Evolutionary conservation across 2,113 vertebrate species (phyloP).

Genomic region (Gavia stellata): DNA sequence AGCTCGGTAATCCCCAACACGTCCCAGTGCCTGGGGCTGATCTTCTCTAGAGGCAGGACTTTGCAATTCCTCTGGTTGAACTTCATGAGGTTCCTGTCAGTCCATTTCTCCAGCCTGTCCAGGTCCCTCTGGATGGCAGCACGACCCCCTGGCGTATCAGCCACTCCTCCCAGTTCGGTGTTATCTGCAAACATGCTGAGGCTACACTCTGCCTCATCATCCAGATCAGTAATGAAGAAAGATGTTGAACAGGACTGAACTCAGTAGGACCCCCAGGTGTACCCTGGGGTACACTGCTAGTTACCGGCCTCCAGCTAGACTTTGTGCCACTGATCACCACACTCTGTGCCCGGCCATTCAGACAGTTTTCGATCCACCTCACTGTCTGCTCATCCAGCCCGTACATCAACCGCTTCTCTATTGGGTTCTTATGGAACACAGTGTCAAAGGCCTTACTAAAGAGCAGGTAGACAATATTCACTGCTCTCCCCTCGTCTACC

Average conservation of each 20-base stretch:
- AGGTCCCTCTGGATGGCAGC: neutral
- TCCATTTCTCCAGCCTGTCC: neutral
- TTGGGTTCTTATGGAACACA: neutral
- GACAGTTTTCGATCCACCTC: neutral
- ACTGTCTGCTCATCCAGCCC: neutral
- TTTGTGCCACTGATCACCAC: neutral
- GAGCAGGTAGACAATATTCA: neutral
- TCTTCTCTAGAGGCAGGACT: neutral
- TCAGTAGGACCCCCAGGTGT: neutral
- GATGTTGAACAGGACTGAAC: neutral
- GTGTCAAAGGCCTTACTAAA: neutral
- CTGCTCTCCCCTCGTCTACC: neutral
- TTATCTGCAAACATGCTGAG: no score
- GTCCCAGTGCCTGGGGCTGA: neutral
- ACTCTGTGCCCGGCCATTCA: accelerated
- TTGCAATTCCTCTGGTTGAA: neutral
- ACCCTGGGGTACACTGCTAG: neutral
- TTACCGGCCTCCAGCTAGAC: neutral
- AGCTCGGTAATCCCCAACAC: neutral
- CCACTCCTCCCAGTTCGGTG: neutral
- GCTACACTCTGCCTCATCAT: no score
- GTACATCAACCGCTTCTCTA: neutral
- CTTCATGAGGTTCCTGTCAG: neutral
- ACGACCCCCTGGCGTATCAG: neutral
- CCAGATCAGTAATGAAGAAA: neutral